Evolutionary conservation across 2,113 vertebrate species (phyloP).

Genomic region (Pelusios castaneus): DNA sequence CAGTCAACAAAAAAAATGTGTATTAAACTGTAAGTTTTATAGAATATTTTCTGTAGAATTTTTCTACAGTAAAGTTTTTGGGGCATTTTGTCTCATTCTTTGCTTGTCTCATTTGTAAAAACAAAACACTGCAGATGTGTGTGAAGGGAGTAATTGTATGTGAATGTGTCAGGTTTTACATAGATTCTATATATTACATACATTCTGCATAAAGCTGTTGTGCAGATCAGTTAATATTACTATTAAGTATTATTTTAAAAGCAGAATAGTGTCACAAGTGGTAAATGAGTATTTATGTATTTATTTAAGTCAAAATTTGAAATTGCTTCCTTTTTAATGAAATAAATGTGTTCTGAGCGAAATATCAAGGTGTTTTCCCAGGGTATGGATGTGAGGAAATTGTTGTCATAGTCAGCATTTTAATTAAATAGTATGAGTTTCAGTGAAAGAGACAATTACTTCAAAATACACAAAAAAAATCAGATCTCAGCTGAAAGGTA

Average conservation of each 20-base stretch:
- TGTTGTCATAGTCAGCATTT: not conserved
- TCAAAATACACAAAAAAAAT: not conserved
- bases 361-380: not conserved
- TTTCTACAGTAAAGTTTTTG: not conserved
- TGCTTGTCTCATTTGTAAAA: not conserved
- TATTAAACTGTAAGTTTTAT: not conserved
- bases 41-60: not conserved
- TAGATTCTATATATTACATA: not conserved
- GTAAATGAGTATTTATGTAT: not conserved
- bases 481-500: too few relatives aligned
- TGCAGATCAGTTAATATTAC: not conserved
- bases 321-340: not conserved
- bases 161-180: not conserved
- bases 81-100: not conserved
- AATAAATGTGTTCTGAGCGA: not conserved
- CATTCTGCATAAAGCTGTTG: not conserved
- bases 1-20: not conserved
- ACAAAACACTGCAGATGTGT: not conserved
- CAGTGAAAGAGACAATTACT: not conserved
- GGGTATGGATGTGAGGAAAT: not conserved
- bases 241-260: not conserved
- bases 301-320: not conserved
- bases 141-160: not conserved
- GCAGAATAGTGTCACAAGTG: not conserved
- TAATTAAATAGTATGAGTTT: not conserved